A percentile compares a stretch with the other conserved stretches of the same genome.
Conservation (phyloP, 2,888 invertebrate genomes). For the Aspidapion aeneum region DNA sequence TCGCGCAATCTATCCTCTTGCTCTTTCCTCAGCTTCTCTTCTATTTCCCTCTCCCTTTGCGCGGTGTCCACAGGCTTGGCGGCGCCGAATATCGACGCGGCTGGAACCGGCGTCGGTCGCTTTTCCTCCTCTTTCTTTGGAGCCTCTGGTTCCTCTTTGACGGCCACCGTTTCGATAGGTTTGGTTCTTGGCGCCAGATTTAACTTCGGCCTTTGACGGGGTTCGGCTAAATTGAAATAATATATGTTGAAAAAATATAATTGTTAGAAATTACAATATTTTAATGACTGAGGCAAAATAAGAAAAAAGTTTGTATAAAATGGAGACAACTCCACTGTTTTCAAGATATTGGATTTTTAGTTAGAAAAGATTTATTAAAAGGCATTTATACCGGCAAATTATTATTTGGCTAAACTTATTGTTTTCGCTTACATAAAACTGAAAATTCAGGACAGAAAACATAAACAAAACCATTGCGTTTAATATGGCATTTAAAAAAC, state of each 20-base stretch:
- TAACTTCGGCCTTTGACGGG: slow-evolving; percentile 73
- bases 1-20: slow-evolving; percentile 34
- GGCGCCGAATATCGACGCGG: slow-evolving; percentile 85
- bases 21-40: slow-evolving; percentile 74
- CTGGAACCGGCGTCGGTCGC: slow-evolving; percentile 46
- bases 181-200: slow-evolving; percentile 77
- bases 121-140: slow-evolving; percentile 32
- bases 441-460: no score
- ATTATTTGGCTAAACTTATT: no score
- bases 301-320: background rate
- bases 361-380: no score
- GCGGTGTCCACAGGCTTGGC: slow-evolving; percentile 95
- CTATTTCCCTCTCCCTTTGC: slow-evolving; percentile 86
- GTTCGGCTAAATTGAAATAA: slow-evolving; percentile 47
- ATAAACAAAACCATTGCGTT: no score
- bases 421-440: no score
- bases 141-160: slow-evolving; percentile 31
- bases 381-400: no score
- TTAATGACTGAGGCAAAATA: background rate
- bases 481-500: no score
- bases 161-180: slow-evolving; percentile 56
- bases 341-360: no score
- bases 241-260: background rate
- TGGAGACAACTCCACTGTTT: no score
- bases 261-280: slow-evolving; percentile 1